Evolutionary conservation across 2,797 vertebrate genomes (phyloP).

Genomic region (Myiothlypis chrysogaster): DNA sequence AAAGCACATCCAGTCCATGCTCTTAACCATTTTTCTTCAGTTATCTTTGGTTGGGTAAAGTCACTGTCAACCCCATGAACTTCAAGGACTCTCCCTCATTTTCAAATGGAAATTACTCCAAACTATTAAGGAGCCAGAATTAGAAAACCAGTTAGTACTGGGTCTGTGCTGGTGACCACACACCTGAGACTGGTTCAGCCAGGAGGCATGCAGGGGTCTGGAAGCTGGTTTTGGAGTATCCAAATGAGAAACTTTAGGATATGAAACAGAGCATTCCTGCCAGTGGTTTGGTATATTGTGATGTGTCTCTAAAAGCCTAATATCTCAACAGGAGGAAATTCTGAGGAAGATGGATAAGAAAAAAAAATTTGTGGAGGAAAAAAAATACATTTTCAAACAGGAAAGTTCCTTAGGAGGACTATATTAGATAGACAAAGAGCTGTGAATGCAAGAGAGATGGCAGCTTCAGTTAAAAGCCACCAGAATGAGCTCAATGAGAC

Average conservation of each 20-base stretch:
- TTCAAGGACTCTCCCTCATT: not conserved
- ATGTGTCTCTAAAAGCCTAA: not conserved
- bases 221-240: not conserved
- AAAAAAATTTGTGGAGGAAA: not conserved
- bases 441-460: not conserved
- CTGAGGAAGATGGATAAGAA: not conserved
- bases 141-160: not conserved
- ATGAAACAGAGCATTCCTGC: not conserved
- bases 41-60: not conserved
- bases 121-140: not conserved
- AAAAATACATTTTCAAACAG: not conserved
- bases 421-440: not conserved
- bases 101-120: not conserved
- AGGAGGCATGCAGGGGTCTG: not conserved
- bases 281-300: not conserved
- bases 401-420: not conserved
- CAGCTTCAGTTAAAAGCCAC: not conserved
- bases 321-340: not conserved
- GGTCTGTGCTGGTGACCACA: not conserved
- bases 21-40: not conserved
- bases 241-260: not conserved
- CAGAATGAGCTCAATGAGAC: not conserved
- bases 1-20: not conserved
- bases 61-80: rapidly evolving
- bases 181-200: not conserved